Evolutionary conservation across 2,888 invertebrate species (phyloP).

Genomic region (Tholera decimalis): DNA sequence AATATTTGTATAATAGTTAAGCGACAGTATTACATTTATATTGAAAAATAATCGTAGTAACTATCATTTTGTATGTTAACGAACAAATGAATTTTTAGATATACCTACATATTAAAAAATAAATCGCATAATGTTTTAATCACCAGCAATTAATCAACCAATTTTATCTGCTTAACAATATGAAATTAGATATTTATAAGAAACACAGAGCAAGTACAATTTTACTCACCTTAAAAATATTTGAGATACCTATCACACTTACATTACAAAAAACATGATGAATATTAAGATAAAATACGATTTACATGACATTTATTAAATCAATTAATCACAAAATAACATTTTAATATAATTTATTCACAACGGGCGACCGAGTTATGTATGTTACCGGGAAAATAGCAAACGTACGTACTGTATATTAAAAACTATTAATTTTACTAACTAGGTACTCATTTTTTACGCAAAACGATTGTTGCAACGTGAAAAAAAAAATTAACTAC

Average conservation of each 20-base stretch:
- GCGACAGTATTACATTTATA: slow-evolving; percentile 19
- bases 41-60: not conserved
- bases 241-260: slow-evolving; percentile 61
- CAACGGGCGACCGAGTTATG: slow-evolving; percentile 39
- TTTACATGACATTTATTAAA: slow-evolving; percentile 58
- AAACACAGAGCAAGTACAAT: not conserved
- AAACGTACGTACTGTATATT: slow-evolving; percentile 50
- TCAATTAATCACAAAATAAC: slow-evolving; percentile 61
- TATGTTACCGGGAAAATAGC: slow-evolving; percentile 42
- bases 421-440: slow-evolving; percentile 63
- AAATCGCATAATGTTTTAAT: no score
- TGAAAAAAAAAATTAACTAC: slow-evolving; percentile 45
- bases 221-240: slow-evolving; percentile 44
- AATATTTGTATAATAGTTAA: not conserved
- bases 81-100: no score
- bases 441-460: slow-evolving; percentile 55
- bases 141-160: not conserved
- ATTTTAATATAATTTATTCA: slow-evolving; percentile 42
- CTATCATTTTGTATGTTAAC: no score
- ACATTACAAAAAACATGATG: slow-evolving; percentile 60
- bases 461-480: slow-evolving; percentile 33
- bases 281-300: slow-evolving; percentile 62
- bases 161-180: not conserved
- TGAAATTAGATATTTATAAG: not conserved
- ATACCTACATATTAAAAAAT: no score